Conservation (phyloP, 1,140 invertebrate genomes). For the Hylaeus volcanicus region DNA sequence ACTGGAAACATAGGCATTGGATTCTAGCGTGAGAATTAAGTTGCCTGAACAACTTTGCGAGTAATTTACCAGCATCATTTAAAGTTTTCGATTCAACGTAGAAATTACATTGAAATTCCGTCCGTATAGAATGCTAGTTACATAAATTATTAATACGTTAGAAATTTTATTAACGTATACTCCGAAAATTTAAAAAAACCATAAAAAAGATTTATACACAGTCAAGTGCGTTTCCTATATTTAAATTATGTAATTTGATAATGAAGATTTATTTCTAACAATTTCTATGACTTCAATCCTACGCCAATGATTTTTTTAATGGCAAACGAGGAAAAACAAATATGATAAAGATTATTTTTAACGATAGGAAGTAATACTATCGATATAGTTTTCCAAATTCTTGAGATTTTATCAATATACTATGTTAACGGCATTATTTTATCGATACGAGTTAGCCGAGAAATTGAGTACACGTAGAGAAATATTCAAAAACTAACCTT, state of each 20-base stretch:
- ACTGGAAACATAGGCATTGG: neutral
- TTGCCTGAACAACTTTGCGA: constrained; percentile 10
- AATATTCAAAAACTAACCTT: no score
- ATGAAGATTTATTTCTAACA: neutral
- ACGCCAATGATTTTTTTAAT: neutral
- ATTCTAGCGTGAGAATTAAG: constrained; percentile 29
- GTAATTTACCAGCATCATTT: neutral
- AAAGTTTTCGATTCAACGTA: neutral
- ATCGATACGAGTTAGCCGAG: neutral
- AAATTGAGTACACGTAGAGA: neutral
- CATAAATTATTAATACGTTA: no score
- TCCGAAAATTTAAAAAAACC: neutral
- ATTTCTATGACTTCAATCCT: neutral
- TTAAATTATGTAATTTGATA: neutral
- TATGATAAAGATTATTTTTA: neutral
- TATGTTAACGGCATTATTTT: neutral
- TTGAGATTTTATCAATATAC: neutral
- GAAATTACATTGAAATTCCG: neutral
- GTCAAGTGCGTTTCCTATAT: neutral
- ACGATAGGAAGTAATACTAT: neutral
- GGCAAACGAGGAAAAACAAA: neutral
- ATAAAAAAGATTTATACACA: neutral
- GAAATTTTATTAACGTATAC: neutral
- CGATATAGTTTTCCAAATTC: neutral
- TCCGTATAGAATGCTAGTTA: neutral